Conservation (phyloP, 2,888 invertebrate genomes). For the Parasteatoda lunata region DNA sequence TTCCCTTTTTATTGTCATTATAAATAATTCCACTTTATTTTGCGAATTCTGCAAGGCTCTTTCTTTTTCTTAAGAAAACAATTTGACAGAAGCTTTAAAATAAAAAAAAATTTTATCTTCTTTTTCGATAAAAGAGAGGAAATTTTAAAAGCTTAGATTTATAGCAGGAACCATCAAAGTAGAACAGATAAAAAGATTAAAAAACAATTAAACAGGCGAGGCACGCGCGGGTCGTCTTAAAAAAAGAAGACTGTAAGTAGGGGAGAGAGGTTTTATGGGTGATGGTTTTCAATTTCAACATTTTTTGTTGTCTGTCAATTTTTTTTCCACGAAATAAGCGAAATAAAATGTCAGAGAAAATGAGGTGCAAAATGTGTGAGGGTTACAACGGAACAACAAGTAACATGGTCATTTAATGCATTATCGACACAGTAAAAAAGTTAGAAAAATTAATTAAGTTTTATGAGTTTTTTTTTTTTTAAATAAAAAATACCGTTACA, state of each 20-base stretch:
- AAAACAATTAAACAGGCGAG: slow-evolving; percentile 22
- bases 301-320: too few species aligned
- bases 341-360: not conserved
- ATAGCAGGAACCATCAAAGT: slow-evolving; percentile 9
- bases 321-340: not conserved
- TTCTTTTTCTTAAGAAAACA: too few species aligned
- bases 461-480: too few species aligned
- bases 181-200: slow-evolving; percentile 32
- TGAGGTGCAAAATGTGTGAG: not conserved
- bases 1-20: not conserved
- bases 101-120: not conserved
- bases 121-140: not conserved
- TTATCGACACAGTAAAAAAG: too few species aligned
- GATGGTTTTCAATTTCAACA: too few species aligned
- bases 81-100: not conserved
- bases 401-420: too few species aligned
- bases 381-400: not conserved
- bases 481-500: too few species aligned
- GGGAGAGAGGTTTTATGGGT: too few species aligned
- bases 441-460: too few species aligned
- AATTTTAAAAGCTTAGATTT: slow-evolving; percentile 20
- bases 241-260: too few species aligned
- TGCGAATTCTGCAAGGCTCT: not conserved
- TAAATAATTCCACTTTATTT: not conserved
- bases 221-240: slow-evolving; percentile 3